Evolutionary conservation across 2,797 vertebrate species (phyloP), one percentile per base, ranked within the genome.

Genomic region (Poeciliopsis paucimaculata): DNA sequence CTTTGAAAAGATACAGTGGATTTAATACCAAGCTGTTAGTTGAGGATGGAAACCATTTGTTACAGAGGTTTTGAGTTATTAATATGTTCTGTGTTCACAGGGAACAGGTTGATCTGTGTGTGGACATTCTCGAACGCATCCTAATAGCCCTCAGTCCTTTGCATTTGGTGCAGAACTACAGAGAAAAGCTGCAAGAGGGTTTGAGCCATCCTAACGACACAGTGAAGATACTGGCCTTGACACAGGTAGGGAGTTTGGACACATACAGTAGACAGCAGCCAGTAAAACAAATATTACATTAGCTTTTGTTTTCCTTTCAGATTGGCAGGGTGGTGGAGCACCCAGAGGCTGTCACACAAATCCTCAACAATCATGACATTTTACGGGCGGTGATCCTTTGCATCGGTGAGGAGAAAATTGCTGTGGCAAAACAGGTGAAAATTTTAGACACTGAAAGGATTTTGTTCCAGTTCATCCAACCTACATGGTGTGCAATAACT

Each of bases 351-450:
- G 57, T 96, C 43, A 92, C 92, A 10, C 95, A 97, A 91, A 93
- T 99, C 80, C 92, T 97, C 68, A 96, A 93, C 91, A 96, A 95
- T 76, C 88, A 93, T 0, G 96, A 96, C 41, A 85, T 99, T 11
- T 83, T 99, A 16, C 90, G 53, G 74, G 95, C 95, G 1, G 93
- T 98, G 26, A 96, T 99, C 74, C 93, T 92, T 53, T 97, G 97
- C 91, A 96, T 99, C 9, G 93, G 92, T 45, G 96, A 89, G 13
- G 98, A 99, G 82, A 97, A 96, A 81, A 95, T 99, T 34, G 93
- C 96, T 4, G 96, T 99, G 86, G 97, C 97, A 16, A 98, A 98
- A 91, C 95, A 97, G 96, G 98, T 96, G 83, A 83, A n/a, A 16
- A 55, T 1, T 28, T 45, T 11, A 81, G 46, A 10, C n/a, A 2